phyloP scores from a whole-genome alignment of 92 coral and sea anemone species.

The Porites lobata region DNA sequence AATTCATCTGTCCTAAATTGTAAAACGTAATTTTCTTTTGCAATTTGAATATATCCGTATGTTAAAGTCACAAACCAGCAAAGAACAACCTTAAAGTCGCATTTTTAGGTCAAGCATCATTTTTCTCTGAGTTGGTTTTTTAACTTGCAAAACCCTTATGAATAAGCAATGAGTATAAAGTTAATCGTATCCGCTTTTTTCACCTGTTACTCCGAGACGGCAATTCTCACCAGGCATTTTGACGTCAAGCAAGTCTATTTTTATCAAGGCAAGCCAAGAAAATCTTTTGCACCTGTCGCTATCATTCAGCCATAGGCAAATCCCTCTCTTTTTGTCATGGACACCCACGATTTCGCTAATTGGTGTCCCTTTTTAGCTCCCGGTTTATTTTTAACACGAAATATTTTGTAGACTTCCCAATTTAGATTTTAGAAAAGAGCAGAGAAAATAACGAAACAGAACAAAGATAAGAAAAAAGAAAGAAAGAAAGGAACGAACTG shows the following conservation, averaged over 20 bases:
- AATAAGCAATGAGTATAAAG: slow-evolving; percentile 47
- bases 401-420: slow-evolving; percentile 47
- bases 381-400: slow-evolving; percentile 54
- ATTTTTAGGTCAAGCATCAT: not conserved
- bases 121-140: slow-evolving; percentile 8
- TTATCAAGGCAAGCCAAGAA: slow-evolving; percentile 48
- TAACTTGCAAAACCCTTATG: slow-evolving; percentile 24
- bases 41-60: not conserved
- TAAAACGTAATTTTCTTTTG: not conserved
- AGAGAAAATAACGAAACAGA: not conserved
- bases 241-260: slow-evolving; percentile 54
- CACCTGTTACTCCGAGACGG: slow-evolving; percentile 38
- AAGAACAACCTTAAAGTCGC: not conserved
- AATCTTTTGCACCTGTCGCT: slow-evolving; percentile 40
- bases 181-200: slow-evolving; percentile 40
- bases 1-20: not conserved
- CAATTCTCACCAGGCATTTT: slow-evolving; percentile 41
- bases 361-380: slow-evolving; percentile 46
- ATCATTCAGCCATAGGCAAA: slow-evolving; percentile 41
- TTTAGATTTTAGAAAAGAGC: slow-evolving; percentile 10
- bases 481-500: not conserved
- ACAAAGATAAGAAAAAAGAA: no score
- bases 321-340: slow-evolving; percentile 43
- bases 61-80: not conserved
- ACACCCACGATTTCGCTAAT: slow-evolving; percentile 52